Evolutionary conservation across 2,888 invertebrate species (phyloP), one percentile per base, ranked within the genome.

Genomic region (Spilosoma lubricipeda): DNA sequence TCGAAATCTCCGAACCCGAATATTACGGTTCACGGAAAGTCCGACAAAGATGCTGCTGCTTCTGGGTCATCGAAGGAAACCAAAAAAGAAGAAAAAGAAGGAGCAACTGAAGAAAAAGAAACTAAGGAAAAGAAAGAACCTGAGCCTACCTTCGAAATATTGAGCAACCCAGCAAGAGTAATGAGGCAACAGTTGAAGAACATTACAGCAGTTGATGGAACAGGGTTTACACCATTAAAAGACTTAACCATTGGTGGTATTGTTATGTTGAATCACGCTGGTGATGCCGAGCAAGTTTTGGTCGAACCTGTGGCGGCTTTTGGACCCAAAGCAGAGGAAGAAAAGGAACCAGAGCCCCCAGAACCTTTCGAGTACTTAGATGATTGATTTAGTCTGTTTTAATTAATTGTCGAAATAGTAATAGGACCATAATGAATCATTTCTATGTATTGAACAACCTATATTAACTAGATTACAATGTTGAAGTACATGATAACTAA

Each of bases 311-410:
- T 99, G 23, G 98, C 98, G 90, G 98, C 98, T 0, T 98, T 98
- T 87, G 98, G 98, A 0, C 98, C 98, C 4, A 98, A 98, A 91
- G 97, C 98, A 30, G 99, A 99, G 82, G 99, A 99, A 88, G 99
- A 99, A 86, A 98, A 98, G 88, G 99, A 99, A 93, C 99, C 99
- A 0, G 99, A 99, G 88, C 99, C 99, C 66, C 99, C 99, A 89
- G 99, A 99, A 96, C 99, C 99, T 81, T 99, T 99, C 91, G 99
- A 99, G 95, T 99, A 98, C 95, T 97, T 97, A 86, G 99, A 99
- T 93, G 98, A 98, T 92, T 97, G 96, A 96, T 91, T 87, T 82
- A 86, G 82, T 81, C 78, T 88, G 52, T 73, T 90, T 89, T 77
- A 82, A 83, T 85, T 91, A 90, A 88, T 81, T 80, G 74, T 72